These are phyloP conservation scores for Isoperla grammatica DNA, from an alignment of 2,888 invertebrate species.

Conservation along the genomic window DNA sequence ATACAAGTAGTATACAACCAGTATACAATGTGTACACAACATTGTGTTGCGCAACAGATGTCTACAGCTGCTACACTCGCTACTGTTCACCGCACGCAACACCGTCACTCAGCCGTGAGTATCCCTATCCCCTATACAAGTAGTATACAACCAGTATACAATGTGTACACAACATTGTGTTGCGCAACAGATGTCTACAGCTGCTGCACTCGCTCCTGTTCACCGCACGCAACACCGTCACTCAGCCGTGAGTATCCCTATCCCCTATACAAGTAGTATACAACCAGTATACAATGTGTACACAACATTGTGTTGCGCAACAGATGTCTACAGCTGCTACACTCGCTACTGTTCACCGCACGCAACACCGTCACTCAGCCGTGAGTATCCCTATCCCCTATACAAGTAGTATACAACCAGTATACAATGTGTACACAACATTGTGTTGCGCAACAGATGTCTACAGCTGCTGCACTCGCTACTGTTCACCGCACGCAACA, in stretches of 20 bases:
- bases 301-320: conserved; percentile 74
- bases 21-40: too few relatives aligned
- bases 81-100: conserved; percentile 73
- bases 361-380: conserved; percentile 57
- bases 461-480: conserved; percentile 72
- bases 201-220: conserved; percentile 76
- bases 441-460: conserved; percentile 80
- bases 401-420: too few relatives aligned
- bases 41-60: conserved; percentile 83
- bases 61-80: conserved; percentile 68
- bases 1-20: too few relatives aligned
- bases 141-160: too few relatives aligned
- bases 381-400: too few relatives aligned
- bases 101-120: conserved; percentile 50
- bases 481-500: conserved; percentile 69
- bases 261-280: too few relatives aligned
- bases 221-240: conserved; percentile 63
- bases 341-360: conserved; percentile 71
- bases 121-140: too few relatives aligned
- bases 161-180: conserved; percentile 62
- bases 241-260: conserved; percentile 44
- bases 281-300: too few relatives aligned
- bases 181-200: conserved; percentile 80
- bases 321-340: conserved; percentile 74
- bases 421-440: too few relatives aligned